These are phyloP conservation scores for Drosophila rufa DNA, from an alignment of 1,140 invertebrate genomes.

Conservation along the genomic window DNA sequence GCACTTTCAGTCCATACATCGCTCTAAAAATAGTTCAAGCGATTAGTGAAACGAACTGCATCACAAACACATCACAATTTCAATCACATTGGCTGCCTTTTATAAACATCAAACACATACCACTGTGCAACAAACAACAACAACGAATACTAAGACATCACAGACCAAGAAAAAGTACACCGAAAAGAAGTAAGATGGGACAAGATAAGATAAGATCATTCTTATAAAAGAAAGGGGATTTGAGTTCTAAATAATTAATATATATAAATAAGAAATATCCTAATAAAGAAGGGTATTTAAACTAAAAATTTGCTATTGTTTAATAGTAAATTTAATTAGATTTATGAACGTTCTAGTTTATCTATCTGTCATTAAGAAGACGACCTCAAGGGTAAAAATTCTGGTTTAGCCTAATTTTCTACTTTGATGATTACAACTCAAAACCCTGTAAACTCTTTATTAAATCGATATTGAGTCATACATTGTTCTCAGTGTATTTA, in stretches of 20 bases:
- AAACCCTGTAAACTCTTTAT: neutral
- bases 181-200: neutral
- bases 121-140: constrained; percentile 50
- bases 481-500: neutral
- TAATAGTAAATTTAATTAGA: too few species aligned
- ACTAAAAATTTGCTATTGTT: too few species aligned
- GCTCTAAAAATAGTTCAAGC: constrained; percentile 28
- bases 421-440: too few species aligned
- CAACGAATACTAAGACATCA: constrained; percentile 28
- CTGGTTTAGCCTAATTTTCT: too few species aligned
- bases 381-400: too few species aligned
- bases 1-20: constrained; percentile 8
- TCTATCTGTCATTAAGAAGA: too few species aligned
- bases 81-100: neutral
- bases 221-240: neutral
- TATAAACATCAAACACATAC: constrained; percentile 26
- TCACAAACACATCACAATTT: constrained; percentile 25
- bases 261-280: neutral
- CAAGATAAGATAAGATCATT: constrained; percentile 1
- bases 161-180: constrained; percentile 20
- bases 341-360: neutral
- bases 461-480: neutral
- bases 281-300: too few species aligned
- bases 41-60: constrained; percentile 28
- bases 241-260: neutral